These are phyloP conservation scores for Danio choprae DNA, from an alignment of 2,797 vertebrate genomes.

Conservation along the genomic window DNA sequence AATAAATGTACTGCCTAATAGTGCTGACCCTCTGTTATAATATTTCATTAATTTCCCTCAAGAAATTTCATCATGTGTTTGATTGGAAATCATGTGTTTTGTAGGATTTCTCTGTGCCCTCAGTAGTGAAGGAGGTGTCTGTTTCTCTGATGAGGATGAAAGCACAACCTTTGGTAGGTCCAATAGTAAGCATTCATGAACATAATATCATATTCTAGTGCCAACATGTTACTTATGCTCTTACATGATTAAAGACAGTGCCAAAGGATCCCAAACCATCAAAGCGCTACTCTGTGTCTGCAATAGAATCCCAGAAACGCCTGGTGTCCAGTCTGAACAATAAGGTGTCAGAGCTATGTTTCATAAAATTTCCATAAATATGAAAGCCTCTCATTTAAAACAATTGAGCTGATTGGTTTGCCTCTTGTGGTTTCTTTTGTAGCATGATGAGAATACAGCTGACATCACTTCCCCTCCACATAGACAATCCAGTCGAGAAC, in stretches of 20 bases:
- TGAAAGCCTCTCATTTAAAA: neutral
- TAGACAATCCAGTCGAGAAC: constrained; percentile 17
- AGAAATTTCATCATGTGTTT: neutral
- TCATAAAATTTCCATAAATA: neutral
- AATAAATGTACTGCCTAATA: neutral
- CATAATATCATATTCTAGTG: neutral
- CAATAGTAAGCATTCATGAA: neutral
- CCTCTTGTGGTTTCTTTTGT: constrained; percentile 6
- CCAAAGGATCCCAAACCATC: constrained; percentile 17
- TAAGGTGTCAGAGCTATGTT: constrained; percentile 1
- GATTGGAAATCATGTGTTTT: neutral
- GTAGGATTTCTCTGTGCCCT: neutral
- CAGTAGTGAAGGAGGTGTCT: constrained; percentile 26
- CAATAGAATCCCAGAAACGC: constrained; percentile 2
- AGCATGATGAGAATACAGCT: constrained; percentile 42
- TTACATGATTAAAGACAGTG: constrained; percentile 15
- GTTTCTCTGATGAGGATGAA: constrained; percentile 29
- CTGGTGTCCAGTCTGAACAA: constrained; percentile 9
- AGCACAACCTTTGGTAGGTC: constrained; percentile 22
- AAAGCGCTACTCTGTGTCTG: constrained; percentile 2
- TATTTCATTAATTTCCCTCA: too few species aligned
- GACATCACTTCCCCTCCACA: constrained; percentile 12
- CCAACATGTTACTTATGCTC: neutral
- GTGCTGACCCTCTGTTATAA: neutral
- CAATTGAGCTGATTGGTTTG: neutral